Conservation (phyloP, 1,140 invertebrate species). For the Chrysomallon squamiferum region DNA sequence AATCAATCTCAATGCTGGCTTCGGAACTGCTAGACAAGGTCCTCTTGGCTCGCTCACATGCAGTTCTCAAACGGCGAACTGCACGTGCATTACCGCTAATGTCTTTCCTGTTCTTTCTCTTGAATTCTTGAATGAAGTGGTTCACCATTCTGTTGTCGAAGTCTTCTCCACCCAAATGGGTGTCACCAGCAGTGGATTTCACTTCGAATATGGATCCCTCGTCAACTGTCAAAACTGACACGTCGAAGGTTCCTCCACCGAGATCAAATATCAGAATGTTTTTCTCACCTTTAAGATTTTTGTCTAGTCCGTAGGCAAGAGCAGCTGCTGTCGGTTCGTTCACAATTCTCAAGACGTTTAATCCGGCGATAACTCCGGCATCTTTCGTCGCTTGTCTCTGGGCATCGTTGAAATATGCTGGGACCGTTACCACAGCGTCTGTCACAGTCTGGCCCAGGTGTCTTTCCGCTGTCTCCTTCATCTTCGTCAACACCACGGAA, state of each 20-base stretch:
- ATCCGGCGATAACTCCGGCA: constrained; percentile 40
- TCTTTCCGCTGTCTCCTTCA: constrained; percentile 92
- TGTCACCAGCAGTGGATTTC: constrained; percentile 73
- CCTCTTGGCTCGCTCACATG: constrained; percentile 72
- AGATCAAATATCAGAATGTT: constrained; percentile 56
- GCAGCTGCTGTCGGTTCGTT: constrained; percentile 67
- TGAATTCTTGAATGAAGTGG: constrained; percentile 57
- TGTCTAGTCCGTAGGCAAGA: constrained; percentile 66
- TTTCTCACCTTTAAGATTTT: constrained; percentile 52
- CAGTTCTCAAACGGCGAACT: constrained; percentile 68
- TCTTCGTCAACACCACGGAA: constrained; percentile 84
- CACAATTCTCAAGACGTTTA: constrained; percentile 70
- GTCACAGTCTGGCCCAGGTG: constrained; percentile 76
- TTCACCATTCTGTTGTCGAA: constrained; percentile 56
- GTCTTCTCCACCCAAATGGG: constrained; percentile 53
- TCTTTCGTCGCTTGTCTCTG: constrained; percentile 72
- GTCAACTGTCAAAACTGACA: constrained; percentile 47
- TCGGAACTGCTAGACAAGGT: constrained; percentile 59
- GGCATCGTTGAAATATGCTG: constrained; percentile 70
- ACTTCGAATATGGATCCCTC: constrained; percentile 70
- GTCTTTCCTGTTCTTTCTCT: constrained; percentile 56
- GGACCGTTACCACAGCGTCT: constrained; percentile 58
- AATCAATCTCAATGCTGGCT: constrained; percentile 74
- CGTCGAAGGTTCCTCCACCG: constrained; percentile 53
- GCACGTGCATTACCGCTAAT: constrained; percentile 44